Conservation (phyloP, 2,888 invertebrate genomes). For the Dynastes grantii region DNA sequence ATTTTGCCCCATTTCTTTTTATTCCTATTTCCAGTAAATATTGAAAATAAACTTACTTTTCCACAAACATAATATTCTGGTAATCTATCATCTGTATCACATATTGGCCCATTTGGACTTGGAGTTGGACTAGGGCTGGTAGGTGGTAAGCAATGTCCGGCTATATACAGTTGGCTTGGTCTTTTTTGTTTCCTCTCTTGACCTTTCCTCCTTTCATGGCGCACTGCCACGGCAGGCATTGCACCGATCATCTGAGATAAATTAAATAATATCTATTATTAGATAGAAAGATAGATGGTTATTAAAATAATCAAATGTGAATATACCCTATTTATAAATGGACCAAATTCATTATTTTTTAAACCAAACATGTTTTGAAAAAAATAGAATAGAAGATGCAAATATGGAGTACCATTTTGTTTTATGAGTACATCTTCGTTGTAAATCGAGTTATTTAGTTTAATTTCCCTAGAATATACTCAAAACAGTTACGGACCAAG, state of each 20-base stretch:
- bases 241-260: constrained; percentile 84
- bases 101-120: constrained; percentile 74
- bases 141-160: constrained; percentile 77
- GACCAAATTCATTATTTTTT: background rate
- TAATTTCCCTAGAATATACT: too few species aligned
- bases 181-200: constrained; percentile 79
- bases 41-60: constrained; percentile 72
- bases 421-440: too few species aligned
- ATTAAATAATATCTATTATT: constrained; percentile 7
- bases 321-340: background rate
- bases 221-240: constrained; percentile 89
- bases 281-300: background rate
- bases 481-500: too few species aligned
- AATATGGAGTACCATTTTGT: too few species aligned
- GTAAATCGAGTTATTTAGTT: too few species aligned
- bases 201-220: constrained; percentile 82
- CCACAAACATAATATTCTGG: constrained; percentile 83
- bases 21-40: background rate
- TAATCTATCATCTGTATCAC: constrained; percentile 73
- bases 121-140: constrained; percentile 77
- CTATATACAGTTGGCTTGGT: constrained; percentile 79
- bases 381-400: too few species aligned
- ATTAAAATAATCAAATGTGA: background rate
- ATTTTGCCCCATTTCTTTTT: background rate
- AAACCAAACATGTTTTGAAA: too few species aligned